A percentile compares a stretch with the other conserved stretches of the same genome.
Conservation (phyloP, 2,797 vertebrate species). For the Oophaga sylvatica region DNA sequence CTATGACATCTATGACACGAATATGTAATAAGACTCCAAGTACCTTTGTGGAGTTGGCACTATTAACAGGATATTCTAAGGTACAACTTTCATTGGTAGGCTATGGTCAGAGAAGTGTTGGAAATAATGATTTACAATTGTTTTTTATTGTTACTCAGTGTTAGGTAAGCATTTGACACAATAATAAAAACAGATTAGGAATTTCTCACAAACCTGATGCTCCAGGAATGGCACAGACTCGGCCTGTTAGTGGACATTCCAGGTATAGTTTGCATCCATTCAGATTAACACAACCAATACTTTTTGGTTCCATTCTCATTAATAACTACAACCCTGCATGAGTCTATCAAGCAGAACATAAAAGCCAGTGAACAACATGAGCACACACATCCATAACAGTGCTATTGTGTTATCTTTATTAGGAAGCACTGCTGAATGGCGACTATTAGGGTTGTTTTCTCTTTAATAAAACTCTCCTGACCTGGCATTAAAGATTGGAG, state of each 20-base stretch:
- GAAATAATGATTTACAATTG: background rate
- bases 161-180: background rate
- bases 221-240: background rate
- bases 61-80: background rate
- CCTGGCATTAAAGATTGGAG: constrained; percentile 70
- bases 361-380: constrained; percentile 14
- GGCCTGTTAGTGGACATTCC: background rate
- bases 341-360: constrained; percentile 21
- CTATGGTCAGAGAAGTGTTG: background rate
- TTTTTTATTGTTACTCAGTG: background rate
- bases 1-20: background rate
- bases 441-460: constrained; percentile 55
- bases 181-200: background rate
- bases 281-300: background rate
- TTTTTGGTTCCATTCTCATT: background rate
- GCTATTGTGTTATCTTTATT: constrained; percentile 46
- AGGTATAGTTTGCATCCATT: constrained; percentile 16
- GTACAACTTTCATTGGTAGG: too few species aligned
- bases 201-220: background rate
- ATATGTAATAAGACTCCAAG: background rate
- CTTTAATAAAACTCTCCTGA: constrained; percentile 64
- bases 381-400: constrained; percentile 18
- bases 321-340: background rate
- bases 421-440: constrained; percentile 31
- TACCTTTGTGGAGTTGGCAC: background rate